Percentiles rank a stretch among this genome's conserved stretches.
These are phyloP conservation scores for Brachypalpus laphriformis DNA, from an alignment of 2,888 invertebrate species.

Conservation along the genomic window DNA sequence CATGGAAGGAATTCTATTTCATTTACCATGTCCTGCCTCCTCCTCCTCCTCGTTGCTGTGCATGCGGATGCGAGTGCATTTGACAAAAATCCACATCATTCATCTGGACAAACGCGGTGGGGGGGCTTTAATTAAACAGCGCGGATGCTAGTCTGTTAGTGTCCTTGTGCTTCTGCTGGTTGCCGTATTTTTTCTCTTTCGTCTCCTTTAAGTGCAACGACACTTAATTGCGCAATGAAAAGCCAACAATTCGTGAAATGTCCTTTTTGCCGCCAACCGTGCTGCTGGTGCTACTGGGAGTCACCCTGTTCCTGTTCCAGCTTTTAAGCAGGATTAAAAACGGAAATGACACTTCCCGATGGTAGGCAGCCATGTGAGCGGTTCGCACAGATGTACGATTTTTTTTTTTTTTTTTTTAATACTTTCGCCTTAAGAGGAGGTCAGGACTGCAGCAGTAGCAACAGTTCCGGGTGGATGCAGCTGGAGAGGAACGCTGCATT, in stretches of 20 bases:
- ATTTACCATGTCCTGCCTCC: neutral
- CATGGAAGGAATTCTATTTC: constrained; percentile 26
- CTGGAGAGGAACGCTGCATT: constrained; percentile 4
- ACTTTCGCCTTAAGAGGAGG: constrained; percentile 15
- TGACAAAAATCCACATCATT: constrained; percentile 61
- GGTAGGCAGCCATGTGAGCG: constrained; percentile 42
- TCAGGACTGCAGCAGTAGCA: constrained; percentile 18
- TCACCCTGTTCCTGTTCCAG: constrained; percentile 47
- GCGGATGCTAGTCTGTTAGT: constrained; percentile 42
- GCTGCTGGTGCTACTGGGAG: constrained; percentile 21
- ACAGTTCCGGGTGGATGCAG: neutral
- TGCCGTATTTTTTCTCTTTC: neutral
- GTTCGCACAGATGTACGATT: constrained; percentile 25
- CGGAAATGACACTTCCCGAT: constrained; percentile 56
- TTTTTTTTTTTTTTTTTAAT: constrained; percentile 6
- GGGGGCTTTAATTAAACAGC: constrained; percentile 61
- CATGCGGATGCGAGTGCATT: constrained; percentile 19
- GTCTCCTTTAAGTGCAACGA: constrained; percentile 65
- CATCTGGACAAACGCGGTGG: constrained; percentile 60
- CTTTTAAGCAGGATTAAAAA: constrained; percentile 71
- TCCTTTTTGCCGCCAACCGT: constrained; percentile 62
- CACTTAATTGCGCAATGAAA: constrained; percentile 70
- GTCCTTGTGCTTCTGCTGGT: constrained; percentile 2
- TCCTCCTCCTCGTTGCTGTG: neutral
- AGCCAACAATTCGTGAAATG: constrained; percentile 73